Conservation (phyloP, 2,888 invertebrate genomes). For the Geotrupes spiniger region DNA sequence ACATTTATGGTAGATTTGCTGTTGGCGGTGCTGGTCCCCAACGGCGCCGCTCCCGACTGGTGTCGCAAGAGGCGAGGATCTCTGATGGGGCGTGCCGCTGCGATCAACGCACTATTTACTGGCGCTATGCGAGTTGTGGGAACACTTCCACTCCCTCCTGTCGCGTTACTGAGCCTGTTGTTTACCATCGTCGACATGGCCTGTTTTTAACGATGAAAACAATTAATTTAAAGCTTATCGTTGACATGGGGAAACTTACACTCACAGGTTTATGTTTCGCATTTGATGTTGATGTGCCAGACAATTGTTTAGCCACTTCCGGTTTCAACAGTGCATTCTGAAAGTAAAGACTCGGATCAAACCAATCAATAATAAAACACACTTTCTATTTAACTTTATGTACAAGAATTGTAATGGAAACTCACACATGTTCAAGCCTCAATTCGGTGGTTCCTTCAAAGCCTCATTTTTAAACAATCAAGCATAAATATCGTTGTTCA, state of each 20-base stretch:
- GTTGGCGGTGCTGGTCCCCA: conserved; percentile 24
- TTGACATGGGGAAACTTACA: conserved; percentile 13
- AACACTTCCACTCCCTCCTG: conserved; percentile 26
- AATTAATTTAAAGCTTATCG: not conserved
- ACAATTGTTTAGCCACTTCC: conserved; percentile 46
- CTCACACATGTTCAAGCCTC: too few relatives aligned
- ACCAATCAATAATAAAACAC: not conserved
- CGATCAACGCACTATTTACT: conserved; percentile 47
- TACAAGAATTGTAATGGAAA: not conserved
- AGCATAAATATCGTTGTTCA: too few relatives aligned
- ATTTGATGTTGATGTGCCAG: conserved; percentile 15
- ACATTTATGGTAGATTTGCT: conserved; percentile 33
- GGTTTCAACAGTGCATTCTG: conserved; percentile 48
- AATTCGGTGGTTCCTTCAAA: too few relatives aligned
- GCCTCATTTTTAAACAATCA: too few relatives aligned
- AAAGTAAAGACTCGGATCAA: conserved; percentile 21
- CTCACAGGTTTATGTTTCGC: conserved; percentile 19
- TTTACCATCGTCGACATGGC: conserved; percentile 14
- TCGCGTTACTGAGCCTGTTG: conserved; percentile 26
- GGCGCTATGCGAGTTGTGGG: conserved; percentile 55
- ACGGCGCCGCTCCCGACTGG: conserved; percentile 26
- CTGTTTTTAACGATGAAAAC: conserved; percentile 12
- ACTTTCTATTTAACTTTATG: not conserved
- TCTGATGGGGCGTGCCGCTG: conserved; percentile 41
- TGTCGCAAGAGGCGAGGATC: conserved; percentile 46